Percentiles rank a stretch among this genome's conserved stretches.
phyloP scores from a whole-genome alignment of 1,140 invertebrate species.

The Homarus americanus region DNA sequence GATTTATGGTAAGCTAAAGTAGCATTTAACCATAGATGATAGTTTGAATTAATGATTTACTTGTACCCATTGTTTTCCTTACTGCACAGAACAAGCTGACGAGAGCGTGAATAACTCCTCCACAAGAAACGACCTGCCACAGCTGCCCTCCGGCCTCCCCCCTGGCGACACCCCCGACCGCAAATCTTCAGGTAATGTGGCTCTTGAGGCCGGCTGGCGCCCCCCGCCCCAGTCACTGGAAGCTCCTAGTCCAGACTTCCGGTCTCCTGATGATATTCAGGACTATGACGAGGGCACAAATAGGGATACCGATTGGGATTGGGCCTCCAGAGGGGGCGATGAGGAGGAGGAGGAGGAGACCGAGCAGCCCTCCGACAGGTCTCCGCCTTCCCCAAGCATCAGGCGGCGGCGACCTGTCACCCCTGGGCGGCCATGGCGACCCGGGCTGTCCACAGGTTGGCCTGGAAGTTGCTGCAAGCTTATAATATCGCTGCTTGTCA shows the following conservation, averaged over 20 bases:
- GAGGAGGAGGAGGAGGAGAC: slow-evolving; percentile 24
- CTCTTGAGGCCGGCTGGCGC: slow-evolving; percentile 19
- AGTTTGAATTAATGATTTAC: no score
- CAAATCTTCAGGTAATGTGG: slow-evolving; percentile 54
- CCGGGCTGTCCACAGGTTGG: slow-evolving; percentile 50
- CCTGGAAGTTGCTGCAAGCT: slow-evolving; percentile 19
- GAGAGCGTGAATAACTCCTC: slow-evolving; percentile 48
- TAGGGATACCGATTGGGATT: slow-evolving; percentile 21
- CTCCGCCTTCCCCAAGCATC: not conserved
- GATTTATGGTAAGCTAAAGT: no score
- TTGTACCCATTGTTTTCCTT: not conserved
- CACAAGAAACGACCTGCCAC: not conserved
- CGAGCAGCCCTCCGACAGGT: not conserved
- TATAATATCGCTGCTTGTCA: not conserved
- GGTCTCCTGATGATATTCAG: not conserved
- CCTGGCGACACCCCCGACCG: slow-evolving; percentile 6
- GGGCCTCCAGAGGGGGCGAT: not conserved
- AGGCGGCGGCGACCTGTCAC: slow-evolving; percentile 28
- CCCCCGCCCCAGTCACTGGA: slow-evolving; percentile 13
- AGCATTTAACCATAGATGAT: no score
- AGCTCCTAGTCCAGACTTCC: slow-evolving; percentile 4
- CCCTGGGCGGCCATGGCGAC: slow-evolving; percentile 50
- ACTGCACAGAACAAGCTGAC: slow-evolving; percentile 56
- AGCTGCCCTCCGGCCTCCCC: slow-evolving; percentile 4
- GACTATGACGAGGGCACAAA: not conserved